phyloP scores from a whole-genome alignment of 1,140 invertebrate species.

The Cryptotermes secundus region DNA sequence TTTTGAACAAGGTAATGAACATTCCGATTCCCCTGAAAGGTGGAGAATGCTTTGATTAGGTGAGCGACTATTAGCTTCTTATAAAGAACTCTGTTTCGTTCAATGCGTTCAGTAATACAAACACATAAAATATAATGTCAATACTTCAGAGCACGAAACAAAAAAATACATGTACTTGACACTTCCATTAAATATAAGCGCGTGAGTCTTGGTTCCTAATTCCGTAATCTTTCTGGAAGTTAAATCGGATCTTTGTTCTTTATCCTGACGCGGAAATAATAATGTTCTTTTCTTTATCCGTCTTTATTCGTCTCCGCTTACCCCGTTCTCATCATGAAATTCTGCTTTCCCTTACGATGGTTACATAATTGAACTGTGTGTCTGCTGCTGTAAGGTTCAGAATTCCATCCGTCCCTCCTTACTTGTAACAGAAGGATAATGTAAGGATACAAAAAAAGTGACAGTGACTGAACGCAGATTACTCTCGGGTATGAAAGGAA shows the following conservation, averaged over 20 bases:
- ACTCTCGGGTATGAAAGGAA: neutral
- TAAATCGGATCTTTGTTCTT: conserved; percentile 6
- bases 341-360: neutral
- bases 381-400: neutral
- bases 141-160: no score
- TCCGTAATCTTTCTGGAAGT: neutral
- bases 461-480: neutral
- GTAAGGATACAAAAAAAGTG: neutral
- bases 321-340: neutral
- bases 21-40: no score
- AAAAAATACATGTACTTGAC: no score
- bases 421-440: neutral
- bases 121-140: no score
- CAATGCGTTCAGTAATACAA: no score
- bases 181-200: no score
- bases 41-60: no score
- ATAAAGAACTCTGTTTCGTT: no score
- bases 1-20: no score
- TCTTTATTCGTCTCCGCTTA: neutral
- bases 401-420: no score
- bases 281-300: conserved; percentile 4
- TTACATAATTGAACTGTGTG: neutral
- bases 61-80: no score
- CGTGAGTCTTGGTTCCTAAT: no score
- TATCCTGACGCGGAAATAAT: neutral